Base-by-base conservation (phyloP, 1,140 invertebrate genomes). In the Mesaphorura yosii region DNA sequence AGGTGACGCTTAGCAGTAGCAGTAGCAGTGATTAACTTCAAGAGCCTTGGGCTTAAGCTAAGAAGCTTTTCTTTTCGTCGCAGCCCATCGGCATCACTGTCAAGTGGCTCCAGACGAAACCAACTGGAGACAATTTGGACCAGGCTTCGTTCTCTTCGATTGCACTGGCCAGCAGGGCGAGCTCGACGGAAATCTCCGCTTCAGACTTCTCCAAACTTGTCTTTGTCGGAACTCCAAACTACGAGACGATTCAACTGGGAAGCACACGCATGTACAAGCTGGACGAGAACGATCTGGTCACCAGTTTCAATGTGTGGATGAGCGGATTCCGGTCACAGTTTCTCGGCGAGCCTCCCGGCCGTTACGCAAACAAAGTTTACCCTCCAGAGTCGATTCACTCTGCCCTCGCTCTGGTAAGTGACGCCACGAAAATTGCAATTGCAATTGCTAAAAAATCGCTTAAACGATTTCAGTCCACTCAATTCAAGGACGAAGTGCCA, bases 201-300 rank as follows among this genome's bases (percentile, higher is more conserved):
- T n/a, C 31, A 19, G n/a, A 49, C 1, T n/a, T 51, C 10, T 23
- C 38, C 12, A 26, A 47, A 23, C 14, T 60, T 15, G 26, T 46
- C 14, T 2, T 45, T 29, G 20, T 57, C 3, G 55, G 51, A 38
- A 42, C 22, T 1, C 59, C 59, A n/a, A 61, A 48, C 28, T 47
- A 39, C n/a, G 59, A 61, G 40, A 54, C 55, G 3, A 40, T 53
- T 25, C 52, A 53, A 6, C 34, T 57, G 14, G 53, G 48, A 15
- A 56, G 53, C 27, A 51, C 57, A 19, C 50, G 58, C 1, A 51
- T 53, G 15, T 46, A 49, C 37, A 29, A 15, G 22, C 4, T 57
- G 1, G 46, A 34, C 20, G 40, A 53, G 14, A 23, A 53, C 15
- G 58, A 60, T 22, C 1, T 6, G 3, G 15, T 57, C 23, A 31